phyloP scores from a whole-genome alignment of 2,113 vertebrate species.

The Butorides virescens region DNA sequence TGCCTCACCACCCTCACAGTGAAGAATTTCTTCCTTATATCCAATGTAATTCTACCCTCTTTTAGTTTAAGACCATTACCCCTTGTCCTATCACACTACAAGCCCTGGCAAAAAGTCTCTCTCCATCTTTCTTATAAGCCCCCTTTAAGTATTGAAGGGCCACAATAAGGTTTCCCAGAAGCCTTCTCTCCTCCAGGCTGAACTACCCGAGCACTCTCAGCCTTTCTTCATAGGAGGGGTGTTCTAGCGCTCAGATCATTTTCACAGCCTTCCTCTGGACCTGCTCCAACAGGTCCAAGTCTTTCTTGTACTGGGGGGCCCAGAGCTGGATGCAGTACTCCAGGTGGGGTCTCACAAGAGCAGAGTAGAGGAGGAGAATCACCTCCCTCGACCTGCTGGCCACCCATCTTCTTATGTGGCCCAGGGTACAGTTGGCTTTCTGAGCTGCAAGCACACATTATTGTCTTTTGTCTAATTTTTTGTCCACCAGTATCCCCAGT shows the following conservation, averaged over 20 bases:
- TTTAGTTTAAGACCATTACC: background rate
- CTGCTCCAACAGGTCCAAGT: background rate
- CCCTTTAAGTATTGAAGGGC: background rate
- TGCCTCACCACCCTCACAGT: background rate
- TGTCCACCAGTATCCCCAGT: background rate
- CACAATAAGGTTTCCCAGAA: background rate
- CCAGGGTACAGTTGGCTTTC: accelerated
- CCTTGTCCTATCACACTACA: background rate
- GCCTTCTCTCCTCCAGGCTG: background rate
- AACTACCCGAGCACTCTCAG: background rate
- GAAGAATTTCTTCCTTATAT: background rate
- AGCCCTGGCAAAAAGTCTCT: background rate
- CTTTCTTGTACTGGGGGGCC: no score
- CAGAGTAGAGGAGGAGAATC: background rate
- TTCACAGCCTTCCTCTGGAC: background rate
- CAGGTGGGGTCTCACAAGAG: background rate
- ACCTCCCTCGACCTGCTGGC: background rate
- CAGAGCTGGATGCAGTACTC: background rate
- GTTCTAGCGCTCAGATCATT: background rate
- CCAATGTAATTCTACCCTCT: background rate
- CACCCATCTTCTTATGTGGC: background rate
- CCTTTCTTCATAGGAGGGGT: background rate
- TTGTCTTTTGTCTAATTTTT: background rate
- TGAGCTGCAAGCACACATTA: background rate
- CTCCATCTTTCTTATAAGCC: background rate